Evolutionary conservation across 2,888 invertebrate species (phyloP).

Genomic region (Acleris sparsana): DNA sequence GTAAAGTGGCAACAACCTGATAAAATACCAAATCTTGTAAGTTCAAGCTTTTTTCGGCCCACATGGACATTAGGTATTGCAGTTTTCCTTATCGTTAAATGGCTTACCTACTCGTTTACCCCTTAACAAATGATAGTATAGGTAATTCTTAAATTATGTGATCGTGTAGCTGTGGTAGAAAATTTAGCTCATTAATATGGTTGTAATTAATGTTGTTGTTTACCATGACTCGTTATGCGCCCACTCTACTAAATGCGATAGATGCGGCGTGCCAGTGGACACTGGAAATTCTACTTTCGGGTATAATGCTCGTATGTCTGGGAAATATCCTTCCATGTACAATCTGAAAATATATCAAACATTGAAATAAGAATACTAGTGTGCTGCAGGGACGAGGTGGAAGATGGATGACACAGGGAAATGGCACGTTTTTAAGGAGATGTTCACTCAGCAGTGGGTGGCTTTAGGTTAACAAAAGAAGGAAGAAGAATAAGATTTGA

Average conservation of each 20-base stretch:
- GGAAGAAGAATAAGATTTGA: not conserved
- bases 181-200: no score
- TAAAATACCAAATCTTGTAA: not conserved
- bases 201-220: constrained; percentile 26
- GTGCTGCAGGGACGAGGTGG: not conserved
- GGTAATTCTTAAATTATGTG: no score
- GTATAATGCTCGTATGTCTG: constrained; percentile 87
- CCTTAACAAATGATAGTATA: no score
- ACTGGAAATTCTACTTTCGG: constrained; percentile 90
- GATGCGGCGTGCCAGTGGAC: constrained; percentile 90
- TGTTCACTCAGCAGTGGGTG: no score
- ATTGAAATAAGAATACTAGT: not conserved
- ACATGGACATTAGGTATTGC: no score
- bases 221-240: constrained; percentile 89
- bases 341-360: constrained; percentile 82
- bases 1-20: constrained; percentile 69
- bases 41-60: not conserved
- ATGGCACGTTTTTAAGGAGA: no score
- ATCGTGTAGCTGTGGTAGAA: no score
- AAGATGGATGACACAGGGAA: no score
- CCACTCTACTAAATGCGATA: constrained; percentile 92
- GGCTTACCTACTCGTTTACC: no score
- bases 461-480: no score
- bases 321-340: constrained; percentile 88
- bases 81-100: not conserved